Percentiles rank a stretch among this genome's conserved stretches.
phyloP scores from a whole-genome alignment of 2,797 vertebrate species.

The Oreortyx pictus region DNA sequence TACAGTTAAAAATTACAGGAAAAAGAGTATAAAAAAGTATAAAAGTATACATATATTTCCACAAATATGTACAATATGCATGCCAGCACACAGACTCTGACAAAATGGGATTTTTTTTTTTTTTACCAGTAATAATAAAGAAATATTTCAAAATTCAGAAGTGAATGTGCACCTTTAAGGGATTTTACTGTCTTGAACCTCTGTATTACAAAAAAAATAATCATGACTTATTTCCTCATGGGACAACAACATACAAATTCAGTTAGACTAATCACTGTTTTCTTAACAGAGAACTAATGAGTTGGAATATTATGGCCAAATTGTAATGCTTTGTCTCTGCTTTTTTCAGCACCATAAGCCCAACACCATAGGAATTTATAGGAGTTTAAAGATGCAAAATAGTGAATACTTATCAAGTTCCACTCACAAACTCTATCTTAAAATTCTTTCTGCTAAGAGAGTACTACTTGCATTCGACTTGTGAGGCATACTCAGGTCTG shows the following conservation, averaged over 20 bases:
- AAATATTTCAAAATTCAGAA: not conserved
- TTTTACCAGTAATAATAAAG: not conserved
- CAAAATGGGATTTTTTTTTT: not conserved
- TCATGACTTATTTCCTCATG: not conserved
- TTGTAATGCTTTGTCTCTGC: not conserved
- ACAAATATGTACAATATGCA: not conserved
- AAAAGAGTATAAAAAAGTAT: too few species aligned
- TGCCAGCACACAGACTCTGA: not conserved
- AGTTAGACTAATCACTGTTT: not conserved
- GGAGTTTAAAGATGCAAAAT: not conserved
- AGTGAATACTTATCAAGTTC: not conserved
- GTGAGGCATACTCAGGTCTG: not conserved
- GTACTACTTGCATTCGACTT: not conserved
- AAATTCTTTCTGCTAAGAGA: not conserved
- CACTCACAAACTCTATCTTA: not conserved
- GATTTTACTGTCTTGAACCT: not conserved
- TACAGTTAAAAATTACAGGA: not conserved
- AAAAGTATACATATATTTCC: not conserved
- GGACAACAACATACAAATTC: not conserved
- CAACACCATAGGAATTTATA: not conserved
- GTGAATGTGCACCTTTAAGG: not conserved
- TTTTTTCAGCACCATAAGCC: rapidly evolving
- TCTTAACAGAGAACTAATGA: not conserved
- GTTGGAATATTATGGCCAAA: not conserved
- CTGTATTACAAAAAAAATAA: not conserved